Percentiles rank a stretch among this genome's conserved stretches.
These are phyloP conservation scores for Zophobas atratus DNA, from an alignment of 1,140 invertebrate species.

Conservation along the genomic window DNA sequence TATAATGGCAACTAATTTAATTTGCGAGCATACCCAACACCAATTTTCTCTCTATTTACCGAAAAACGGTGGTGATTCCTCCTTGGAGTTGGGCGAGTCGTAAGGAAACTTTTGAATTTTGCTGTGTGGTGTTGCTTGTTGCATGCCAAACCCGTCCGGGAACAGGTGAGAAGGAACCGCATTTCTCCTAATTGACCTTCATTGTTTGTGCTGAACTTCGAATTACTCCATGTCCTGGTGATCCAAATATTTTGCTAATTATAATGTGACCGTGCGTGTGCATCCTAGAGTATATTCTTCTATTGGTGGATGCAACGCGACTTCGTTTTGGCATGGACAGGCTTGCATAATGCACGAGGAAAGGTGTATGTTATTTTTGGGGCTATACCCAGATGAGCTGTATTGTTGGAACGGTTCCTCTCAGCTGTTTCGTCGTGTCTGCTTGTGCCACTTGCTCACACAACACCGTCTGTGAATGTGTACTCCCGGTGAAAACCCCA, in stretches of 20 bases:
- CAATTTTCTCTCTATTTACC: constrained; percentile 20
- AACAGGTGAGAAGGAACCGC: constrained; percentile 18
- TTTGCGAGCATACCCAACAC: constrained; percentile 17
- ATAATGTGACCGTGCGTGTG: constrained; percentile 2
- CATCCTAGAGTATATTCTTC: background rate
- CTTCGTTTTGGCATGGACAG: constrained; percentile 43
- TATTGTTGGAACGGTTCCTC: constrained; percentile 49
- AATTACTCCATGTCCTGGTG: constrained; percentile 18
- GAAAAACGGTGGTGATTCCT: background rate
- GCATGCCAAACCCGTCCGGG: background rate
- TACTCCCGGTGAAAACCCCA: background rate
- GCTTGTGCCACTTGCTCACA: constrained; percentile 29
- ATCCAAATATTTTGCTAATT: constrained; percentile 34
- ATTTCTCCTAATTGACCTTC: constrained; percentile 12
- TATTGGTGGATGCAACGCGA: constrained; percentile 9
- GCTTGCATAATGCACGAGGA: constrained; percentile 58
- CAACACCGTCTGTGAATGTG: constrained; percentile 26
- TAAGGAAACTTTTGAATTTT: background rate
- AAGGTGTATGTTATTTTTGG: constrained; percentile 40
- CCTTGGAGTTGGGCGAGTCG: background rate
- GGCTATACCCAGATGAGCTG: constrained; percentile 43
- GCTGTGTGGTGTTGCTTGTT: constrained; percentile 7
- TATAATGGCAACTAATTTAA: constrained; percentile 47
- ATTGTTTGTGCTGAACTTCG: background rate
- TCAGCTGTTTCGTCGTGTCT: constrained; percentile 57